Percentiles rank a stretch among this genome's conserved stretches.
These are phyloP conservation scores for Phymastichus coffea DNA, from an alignment of 1,140 invertebrate species.

Conservation along the genomic window DNA sequence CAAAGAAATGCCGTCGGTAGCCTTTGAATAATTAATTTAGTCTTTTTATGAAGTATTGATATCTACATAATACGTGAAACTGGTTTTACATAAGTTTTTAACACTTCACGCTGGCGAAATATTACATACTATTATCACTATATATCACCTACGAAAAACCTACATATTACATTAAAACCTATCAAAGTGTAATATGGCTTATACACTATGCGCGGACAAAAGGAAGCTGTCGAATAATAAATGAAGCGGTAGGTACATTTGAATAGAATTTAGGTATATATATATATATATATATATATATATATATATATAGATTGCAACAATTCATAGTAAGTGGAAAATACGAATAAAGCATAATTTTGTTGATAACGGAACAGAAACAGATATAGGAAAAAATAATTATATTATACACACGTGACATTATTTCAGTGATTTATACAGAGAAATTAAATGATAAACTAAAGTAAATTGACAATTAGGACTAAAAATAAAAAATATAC, in stretches of 20 bases:
- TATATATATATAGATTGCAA: too few species aligned
- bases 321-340: too few species aligned
- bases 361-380: neutral
- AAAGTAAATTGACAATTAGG: constrained; percentile 32
- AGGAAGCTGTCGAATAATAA: too few species aligned
- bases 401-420: constrained; percentile 20
- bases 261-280: too few species aligned
- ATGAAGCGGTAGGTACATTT: too few species aligned
- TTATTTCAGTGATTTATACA: constrained; percentile 36
- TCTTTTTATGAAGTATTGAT: too few species aligned
- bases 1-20: constrained; percentile 10
- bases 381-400: neutral
- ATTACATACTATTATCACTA: neutral
- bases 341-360: neutral
- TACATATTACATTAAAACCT: too few species aligned
- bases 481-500: constrained; percentile 23
- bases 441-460: constrained; percentile 11
- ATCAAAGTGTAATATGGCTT: too few species aligned
- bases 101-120: neutral
- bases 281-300: too few species aligned
- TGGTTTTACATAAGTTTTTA: neutral
- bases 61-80: neutral
- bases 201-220: too few species aligned
- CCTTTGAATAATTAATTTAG: too few species aligned
- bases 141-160: neutral